Evolutionary conservation across 2,888 invertebrate species (phyloP).

Genomic region (Gasteruption jaculator): DNA sequence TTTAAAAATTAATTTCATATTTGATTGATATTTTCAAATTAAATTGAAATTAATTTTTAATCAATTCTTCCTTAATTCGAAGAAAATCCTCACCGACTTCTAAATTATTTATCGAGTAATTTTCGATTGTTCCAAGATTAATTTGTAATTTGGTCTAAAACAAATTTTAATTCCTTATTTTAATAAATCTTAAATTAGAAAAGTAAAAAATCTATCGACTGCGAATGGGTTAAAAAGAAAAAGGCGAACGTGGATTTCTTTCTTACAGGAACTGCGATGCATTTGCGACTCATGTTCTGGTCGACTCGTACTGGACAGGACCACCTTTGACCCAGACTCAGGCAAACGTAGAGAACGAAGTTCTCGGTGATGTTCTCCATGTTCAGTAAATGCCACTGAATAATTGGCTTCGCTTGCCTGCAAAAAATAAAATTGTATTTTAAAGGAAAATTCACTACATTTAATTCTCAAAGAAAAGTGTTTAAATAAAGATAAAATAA

Average conservation of each 20-base stretch:
- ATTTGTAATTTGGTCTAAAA: too few relatives aligned
- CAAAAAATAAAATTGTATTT: too few relatives aligned
- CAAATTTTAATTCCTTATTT: too few relatives aligned
- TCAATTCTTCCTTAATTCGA: too few relatives aligned
- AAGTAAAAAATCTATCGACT: too few relatives aligned
- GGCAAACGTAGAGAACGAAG: constrained; percentile 39
- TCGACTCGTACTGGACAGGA: constrained; percentile 61
- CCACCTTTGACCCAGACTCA: constrained; percentile 45
- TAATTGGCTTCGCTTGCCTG: constrained; percentile 41
- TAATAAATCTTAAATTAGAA: too few relatives aligned
- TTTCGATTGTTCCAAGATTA: not conserved
- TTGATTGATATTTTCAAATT: constrained; percentile 10
- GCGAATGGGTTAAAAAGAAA: too few relatives aligned
- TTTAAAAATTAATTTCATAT: constrained; percentile 4
- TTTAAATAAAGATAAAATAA: not conserved
- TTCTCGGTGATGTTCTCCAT: constrained; percentile 30
- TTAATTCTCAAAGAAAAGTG: not conserved
- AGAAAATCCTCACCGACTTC: too few relatives aligned
- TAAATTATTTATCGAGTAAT: too few relatives aligned
- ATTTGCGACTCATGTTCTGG: constrained; percentile 55
- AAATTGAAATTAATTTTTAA: not conserved
- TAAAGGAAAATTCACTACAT: not conserved
- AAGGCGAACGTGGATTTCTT: too few relatives aligned
- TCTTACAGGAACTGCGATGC: constrained; percentile 53
- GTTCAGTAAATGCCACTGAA: constrained; percentile 39